Percentiles rank a stretch among this genome's conserved stretches.
Evolutionary conservation across 2,797 vertebrate genomes (phyloP).

Genomic region (Cossypha dichroa): DNA sequence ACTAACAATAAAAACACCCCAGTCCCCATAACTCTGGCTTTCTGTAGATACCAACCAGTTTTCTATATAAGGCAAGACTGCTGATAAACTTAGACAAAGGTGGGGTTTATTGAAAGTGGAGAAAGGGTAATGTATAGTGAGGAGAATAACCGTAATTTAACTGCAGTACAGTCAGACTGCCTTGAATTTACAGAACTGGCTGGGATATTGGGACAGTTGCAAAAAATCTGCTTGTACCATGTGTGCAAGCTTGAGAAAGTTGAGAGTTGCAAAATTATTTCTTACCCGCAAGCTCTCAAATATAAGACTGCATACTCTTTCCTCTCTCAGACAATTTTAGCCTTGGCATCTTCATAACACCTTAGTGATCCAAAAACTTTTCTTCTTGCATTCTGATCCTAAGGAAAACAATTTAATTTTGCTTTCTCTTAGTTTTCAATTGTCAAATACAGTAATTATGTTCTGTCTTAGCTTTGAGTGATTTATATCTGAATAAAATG

Average conservation of each 20-base stretch:
- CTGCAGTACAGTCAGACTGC: neutral
- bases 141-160: neutral
- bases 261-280: neutral
- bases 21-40: neutral
- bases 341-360: neutral
- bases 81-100: neutral
- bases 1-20: neutral
- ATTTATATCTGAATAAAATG: neutral
- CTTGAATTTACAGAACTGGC: neutral
- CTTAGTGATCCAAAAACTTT: neutral
- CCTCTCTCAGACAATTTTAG: neutral
- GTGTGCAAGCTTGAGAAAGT: neutral
- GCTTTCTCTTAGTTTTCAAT: neutral
- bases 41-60: neutral
- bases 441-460: neutral
- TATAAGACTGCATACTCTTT: neutral
- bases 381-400: neutral
- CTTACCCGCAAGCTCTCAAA: neutral
- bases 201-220: neutral
- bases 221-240: neutral
- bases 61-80: neutral
- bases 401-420: neutral
- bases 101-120: neutral
- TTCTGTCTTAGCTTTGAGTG: neutral
- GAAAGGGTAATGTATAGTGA: neutral